Evolutionary conservation across 2,113 vertebrate genomes (phyloP), one percentile per base, ranked within the genome.

Genomic region (Eublepharis macularius): DNA sequence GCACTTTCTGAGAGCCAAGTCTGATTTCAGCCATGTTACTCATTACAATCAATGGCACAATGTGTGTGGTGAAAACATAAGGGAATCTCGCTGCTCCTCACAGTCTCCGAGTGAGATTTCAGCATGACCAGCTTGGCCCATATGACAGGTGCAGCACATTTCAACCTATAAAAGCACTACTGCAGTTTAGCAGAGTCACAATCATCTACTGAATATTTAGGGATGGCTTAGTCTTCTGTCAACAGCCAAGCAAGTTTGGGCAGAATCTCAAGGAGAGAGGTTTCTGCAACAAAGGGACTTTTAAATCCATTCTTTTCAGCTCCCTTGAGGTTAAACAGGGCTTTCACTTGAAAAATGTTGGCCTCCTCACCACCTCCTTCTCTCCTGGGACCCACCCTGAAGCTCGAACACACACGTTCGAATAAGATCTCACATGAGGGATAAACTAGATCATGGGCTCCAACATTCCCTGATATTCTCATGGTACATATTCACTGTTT

Each of bases 141-240:
- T 80, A 41, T 47, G 16, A 32, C 63, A 34, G 32, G 36, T 60
- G 36, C 74, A 66, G 63, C 32, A 26, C n/a, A 49, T 63, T 21
- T 16, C 6, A 24, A 63, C 26, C 69, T 77, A 76, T 51, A 77
- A 77, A 49, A 66, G 13, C 14, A 51, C n/a, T 68, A n/a, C 76
- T 75, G 32, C 34, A 75, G 57, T 76, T 76, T 69, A 66, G 60
- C 60, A 34, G 32, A 57, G 21, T 68, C 36, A 65, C 43, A 76
- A 60, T 45, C 72, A 51, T 68, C 47, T 86, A 34, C 32, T 76
- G 39, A 68, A 76, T 81, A 86, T 75, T 81, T 45, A 69, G 11
- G 32, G 81, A 29, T 57, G 66, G 32, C 47, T 81, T 81, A 43
- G 36, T 68, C 54, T 76, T 81, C 85, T 72, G 43, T 69, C 19